phyloP scores from a whole-genome alignment of 2,888 invertebrate genomes.

The Drosophila quinaria region DNA sequence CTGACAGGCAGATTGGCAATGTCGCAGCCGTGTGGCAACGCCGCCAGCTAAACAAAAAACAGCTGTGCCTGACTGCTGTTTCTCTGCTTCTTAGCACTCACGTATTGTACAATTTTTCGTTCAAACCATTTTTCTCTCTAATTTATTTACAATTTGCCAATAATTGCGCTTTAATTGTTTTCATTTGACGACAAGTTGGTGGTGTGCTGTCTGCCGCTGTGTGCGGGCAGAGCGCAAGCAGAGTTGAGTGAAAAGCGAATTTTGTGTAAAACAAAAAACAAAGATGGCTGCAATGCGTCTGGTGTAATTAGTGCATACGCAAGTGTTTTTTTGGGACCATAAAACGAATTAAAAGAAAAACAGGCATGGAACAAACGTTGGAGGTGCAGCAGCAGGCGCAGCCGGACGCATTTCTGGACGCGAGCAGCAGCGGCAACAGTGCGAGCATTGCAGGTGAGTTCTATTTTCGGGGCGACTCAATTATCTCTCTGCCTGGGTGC shows the following conservation, averaged over 20 bases:
- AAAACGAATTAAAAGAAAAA: constrained; percentile 9
- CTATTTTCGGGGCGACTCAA: constrained; percentile 48
- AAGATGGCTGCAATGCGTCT: constrained; percentile 50
- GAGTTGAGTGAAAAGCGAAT: constrained; percentile 12
- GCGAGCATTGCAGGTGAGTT: constrained; percentile 51
- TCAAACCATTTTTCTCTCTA: constrained; percentile 25
- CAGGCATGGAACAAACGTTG: constrained; percentile 62
- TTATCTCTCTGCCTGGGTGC: constrained; percentile 54
- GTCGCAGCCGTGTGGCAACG: constrained; percentile 47
- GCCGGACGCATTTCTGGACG: constrained; percentile 44
- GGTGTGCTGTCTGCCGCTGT: constrained; percentile 1
- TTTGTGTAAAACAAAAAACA: constrained; percentile 31
- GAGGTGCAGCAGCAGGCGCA: constrained; percentile 66
- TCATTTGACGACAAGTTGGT: constrained; percentile 3
- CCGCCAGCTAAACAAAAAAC: constrained; percentile 70
- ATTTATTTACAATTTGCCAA: constrained; percentile 39
- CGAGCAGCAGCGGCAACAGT: constrained; percentile 26
- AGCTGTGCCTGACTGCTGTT: constrained; percentile 54
- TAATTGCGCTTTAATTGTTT: constrained; percentile 40
- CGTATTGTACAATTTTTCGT: constrained; percentile 60
- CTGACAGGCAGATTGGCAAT: constrained; percentile 7
- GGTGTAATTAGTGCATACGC: constrained; percentile 41
- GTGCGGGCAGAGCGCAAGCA: constrained; percentile 12
- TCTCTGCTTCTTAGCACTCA: constrained; percentile 58
- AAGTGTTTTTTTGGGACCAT: constrained; percentile 34